A percentile compares a stretch with the other conserved stretches of the same genome.
These are phyloP conservation scores for Drosophila subpulchrella DNA, from an alignment of 1,140 invertebrate species.

Conservation along the genomic window DNA sequence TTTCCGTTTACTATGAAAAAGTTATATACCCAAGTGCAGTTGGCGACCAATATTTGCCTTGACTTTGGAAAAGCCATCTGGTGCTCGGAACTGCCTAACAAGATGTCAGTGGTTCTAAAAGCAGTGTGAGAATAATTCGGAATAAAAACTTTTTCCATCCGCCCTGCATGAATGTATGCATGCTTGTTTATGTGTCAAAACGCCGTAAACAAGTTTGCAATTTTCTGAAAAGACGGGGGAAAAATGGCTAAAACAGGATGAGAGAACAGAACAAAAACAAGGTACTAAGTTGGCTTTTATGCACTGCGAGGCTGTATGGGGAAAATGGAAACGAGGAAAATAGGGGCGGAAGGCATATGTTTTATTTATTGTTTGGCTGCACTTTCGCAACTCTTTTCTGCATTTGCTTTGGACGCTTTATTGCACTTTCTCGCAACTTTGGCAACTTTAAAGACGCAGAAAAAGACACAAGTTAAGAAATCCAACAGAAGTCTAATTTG, in stretches of 20 bases:
- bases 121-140: slow-evolving; percentile 23
- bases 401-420: slow-evolving; percentile 41
- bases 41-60: slow-evolving; percentile 4
- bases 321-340: neutral
- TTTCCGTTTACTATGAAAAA: no score
- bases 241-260: slow-evolving; percentile 21
- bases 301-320: slow-evolving; percentile 10
- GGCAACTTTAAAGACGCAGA: slow-evolving; percentile 36
- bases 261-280: slow-evolving; percentile 23
- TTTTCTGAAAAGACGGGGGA: slow-evolving; percentile 23
- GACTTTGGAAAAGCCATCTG: slow-evolving; percentile 28
- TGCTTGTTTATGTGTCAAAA: slow-evolving; percentile 47
- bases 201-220: slow-evolving; percentile 66
- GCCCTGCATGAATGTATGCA: slow-evolving; percentile 30
- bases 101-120: slow-evolving; percentile 25
- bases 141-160: slow-evolving; percentile 16
- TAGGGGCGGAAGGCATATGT: slow-evolving; percentile 34
- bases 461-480: slow-evolving; percentile 10
- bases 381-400: slow-evolving; percentile 11
- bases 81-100: slow-evolving; percentile 12
- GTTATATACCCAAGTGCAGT: slow-evolving; percentile 2
- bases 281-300: slow-evolving; percentile 27
- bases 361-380: slow-evolving; percentile 59
- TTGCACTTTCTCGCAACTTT: slow-evolving; percentile 44
- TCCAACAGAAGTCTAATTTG: neutral